These are phyloP conservation scores for Plagiodera versicolora DNA, from an alignment of 2,888 invertebrate species.

Conservation along the genomic window DNA sequence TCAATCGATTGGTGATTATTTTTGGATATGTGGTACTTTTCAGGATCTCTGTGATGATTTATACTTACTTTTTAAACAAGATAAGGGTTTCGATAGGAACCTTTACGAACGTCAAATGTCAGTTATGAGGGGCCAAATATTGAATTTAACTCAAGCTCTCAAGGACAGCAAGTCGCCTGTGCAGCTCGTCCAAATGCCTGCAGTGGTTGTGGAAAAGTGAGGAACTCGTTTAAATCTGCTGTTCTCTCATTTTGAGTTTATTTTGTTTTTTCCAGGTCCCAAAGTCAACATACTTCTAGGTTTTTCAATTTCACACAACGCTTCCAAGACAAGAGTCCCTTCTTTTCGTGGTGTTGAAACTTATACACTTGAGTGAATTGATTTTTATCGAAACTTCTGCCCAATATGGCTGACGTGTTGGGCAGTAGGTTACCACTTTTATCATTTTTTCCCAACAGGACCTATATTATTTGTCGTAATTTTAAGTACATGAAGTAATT, in stretches of 20 bases:
- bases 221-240: slow-evolving; percentile 26
- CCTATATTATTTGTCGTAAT: slow-evolving; percentile 8
- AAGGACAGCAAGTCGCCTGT: slow-evolving; percentile 97
- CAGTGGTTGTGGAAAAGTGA: slow-evolving; percentile 93
- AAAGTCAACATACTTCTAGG: slow-evolving; percentile 73
- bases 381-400: slow-evolving; percentile 15
- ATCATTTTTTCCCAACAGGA: not conserved
- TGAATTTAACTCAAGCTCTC: slow-evolving; percentile 96
- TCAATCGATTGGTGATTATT: too few species aligned
- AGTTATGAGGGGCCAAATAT: slow-evolving; percentile 97
- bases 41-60: slow-evolving; percentile 54
- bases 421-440: not conserved
- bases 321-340: slow-evolving; percentile 97
- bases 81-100: slow-evolving; percentile 95
- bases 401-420: not conserved
- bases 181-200: slow-evolving; percentile 98
- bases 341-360: slow-evolving; percentile 97
- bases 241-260: not conserved
- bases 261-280: slow-evolving; percentile 65
- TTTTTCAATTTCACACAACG: slow-evolving; percentile 93
- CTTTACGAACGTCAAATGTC: slow-evolving; percentile 99
- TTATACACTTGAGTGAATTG: slow-evolving; percentile 13
- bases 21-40: slow-evolving; percentile 29
- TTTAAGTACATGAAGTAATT: slow-evolving; percentile 22
- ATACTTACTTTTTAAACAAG: slow-evolving; percentile 72